A percentile compares a stretch with the other conserved stretches of the same genome.
Conservation (phyloP, 2,113 vertebrate genomes). For the Gyps fulvus region DNA sequence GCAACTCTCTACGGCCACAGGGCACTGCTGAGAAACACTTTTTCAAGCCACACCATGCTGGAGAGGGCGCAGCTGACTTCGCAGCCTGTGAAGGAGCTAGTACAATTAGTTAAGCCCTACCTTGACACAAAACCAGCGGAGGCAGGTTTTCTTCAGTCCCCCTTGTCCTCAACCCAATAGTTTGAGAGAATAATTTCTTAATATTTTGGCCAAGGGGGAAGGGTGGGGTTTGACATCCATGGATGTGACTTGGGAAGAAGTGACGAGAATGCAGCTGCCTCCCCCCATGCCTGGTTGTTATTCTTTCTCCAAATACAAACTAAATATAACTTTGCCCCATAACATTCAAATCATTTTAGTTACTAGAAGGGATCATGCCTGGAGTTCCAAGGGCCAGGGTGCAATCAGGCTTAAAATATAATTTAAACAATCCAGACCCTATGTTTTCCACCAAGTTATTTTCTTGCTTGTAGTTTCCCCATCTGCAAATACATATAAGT, state of each 20-base stretch:
- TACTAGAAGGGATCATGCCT: slow-evolving; percentile 56
- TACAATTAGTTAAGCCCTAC: not conserved
- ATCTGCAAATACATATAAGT: not conserved
- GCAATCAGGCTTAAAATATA: slow-evolving; percentile 59
- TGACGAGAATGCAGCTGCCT: slow-evolving; percentile 50
- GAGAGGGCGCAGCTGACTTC: not conserved
- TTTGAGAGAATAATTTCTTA: not conserved
- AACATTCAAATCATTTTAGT: slow-evolving; percentile 61
- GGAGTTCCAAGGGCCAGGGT: slow-evolving; percentile 54
- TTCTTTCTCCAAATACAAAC: slow-evolving; percentile 56
- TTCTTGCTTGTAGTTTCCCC: not conserved
- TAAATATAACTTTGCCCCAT: slow-evolving; percentile 61
- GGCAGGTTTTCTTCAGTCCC: not conserved
- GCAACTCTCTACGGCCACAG: not conserved
- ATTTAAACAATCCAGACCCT: slow-evolving; percentile 33
- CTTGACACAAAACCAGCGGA: not conserved
- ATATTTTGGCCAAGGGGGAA: not conserved
- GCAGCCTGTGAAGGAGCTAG: not conserved
- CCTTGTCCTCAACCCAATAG: not conserved
- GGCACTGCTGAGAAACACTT: not conserved
- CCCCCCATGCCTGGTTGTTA: not conserved
- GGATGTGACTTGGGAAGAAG: slow-evolving; percentile 33
- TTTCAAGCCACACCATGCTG: not conserved
- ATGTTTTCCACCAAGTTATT: slow-evolving; percentile 11
- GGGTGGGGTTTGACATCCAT: not conserved